These are phyloP conservation scores for Gopherus evgoodei DNA, from an alignment of 2,113 vertebrate genomes.

Conservation along the genomic window DNA sequence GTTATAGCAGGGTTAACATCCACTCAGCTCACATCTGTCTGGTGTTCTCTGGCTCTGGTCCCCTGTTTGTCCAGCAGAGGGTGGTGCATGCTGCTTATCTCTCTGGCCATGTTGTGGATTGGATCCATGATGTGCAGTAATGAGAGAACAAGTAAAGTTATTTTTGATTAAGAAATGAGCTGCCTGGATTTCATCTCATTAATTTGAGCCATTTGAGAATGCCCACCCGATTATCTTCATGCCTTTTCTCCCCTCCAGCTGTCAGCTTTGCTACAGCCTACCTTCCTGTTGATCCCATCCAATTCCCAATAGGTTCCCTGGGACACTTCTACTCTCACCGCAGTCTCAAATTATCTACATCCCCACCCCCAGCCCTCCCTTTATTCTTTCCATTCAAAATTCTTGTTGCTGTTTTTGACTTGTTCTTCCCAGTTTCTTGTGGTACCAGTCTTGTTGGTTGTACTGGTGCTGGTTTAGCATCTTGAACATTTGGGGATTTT, in stretches of 20 bases:
- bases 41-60: constrained; percentile 36
- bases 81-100: neutral
- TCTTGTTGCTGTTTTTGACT: constrained; percentile 11
- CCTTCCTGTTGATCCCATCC: constrained; percentile 8
- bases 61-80: constrained; percentile 7
- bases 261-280: neutral
- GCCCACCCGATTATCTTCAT: neutral
- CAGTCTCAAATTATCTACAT: neutral
- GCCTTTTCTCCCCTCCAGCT: neutral
- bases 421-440: neutral
- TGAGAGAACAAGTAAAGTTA: constrained; percentile 34
- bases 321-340: neutral
- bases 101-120: neutral
- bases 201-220: constrained; percentile 28
- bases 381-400: neutral
- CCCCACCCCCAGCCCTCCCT: neutral
- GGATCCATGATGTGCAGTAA: neutral
- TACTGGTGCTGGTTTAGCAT: neutral
- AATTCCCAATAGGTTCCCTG: neutral
- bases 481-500: neutral
- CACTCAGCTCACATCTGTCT: neutral
- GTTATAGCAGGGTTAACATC: constrained; percentile 32
- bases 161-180: constrained; percentile 20
- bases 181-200: constrained; percentile 6
- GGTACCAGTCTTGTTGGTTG: neutral